These are phyloP conservation scores for Cryptocephalus moraei DNA, from an alignment of 2,888 invertebrate species.

Conservation along the genomic window DNA sequence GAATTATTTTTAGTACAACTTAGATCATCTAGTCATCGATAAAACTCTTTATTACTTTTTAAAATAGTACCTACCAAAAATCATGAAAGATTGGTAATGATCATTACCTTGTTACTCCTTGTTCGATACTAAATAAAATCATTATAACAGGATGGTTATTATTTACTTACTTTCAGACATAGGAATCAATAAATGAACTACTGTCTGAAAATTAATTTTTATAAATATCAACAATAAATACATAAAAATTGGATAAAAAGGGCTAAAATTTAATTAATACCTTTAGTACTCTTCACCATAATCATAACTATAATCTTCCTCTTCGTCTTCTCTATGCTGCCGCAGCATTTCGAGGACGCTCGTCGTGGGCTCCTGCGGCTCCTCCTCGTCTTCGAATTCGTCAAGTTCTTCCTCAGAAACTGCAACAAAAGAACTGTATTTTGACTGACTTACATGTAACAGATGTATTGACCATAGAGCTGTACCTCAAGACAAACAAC, in stretches of 20 bases:
- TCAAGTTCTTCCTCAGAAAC: constrained; percentile 27
- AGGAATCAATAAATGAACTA: not conserved
- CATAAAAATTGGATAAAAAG: not conserved
- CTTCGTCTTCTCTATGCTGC: constrained; percentile 51
- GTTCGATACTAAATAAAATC: no score
- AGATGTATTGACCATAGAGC: no score
- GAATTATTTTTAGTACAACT: no score
- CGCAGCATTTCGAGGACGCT: constrained; percentile 38
- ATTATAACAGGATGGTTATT: no score
- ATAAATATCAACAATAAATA: not conserved
- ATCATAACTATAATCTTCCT: constrained; percentile 35
- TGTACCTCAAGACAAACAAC: not conserved
- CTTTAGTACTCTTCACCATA: constrained; percentile 10
- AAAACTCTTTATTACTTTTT: no score
- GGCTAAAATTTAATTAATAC: no score
- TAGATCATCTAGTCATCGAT: no score
- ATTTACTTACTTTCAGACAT: no score
- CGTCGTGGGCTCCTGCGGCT: constrained; percentile 28
- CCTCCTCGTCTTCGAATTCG: constrained; percentile 33
- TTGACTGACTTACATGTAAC: not conserved
- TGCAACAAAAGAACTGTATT: constrained; percentile 4
- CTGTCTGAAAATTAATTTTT: not conserved
- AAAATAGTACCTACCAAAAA: no score
- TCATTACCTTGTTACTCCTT: no score
- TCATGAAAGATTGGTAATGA: no score